Conservation (phyloP, 2,797 vertebrate genomes). For the Allobates femoralis region DNA sequence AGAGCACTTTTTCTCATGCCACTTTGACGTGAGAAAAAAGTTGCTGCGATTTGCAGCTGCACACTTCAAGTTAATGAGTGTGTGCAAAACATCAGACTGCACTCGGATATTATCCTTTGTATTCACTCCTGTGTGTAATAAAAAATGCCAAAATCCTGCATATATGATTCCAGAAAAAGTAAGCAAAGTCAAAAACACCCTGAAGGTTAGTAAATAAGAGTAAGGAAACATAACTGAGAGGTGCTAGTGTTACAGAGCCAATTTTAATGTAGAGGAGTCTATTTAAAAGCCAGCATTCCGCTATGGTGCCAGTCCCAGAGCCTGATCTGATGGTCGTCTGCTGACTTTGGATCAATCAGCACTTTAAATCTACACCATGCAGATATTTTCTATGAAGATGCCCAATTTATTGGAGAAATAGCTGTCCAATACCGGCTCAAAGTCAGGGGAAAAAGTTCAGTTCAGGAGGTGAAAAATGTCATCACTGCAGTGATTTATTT, state of each 20-base stretch:
- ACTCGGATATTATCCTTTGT: too few species aligned
- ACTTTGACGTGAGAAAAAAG: too few species aligned
- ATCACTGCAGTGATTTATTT: constrained; percentile 45
- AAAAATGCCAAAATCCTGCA: not conserved
- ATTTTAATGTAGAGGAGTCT: constrained; percentile 51
- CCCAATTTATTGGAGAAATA: not conserved
- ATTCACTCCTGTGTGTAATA: not conserved
- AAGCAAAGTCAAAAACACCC: constrained; percentile 1
- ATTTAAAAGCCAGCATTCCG: constrained; percentile 59
- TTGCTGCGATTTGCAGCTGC: too few species aligned
- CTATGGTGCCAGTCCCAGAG: constrained; percentile 51
- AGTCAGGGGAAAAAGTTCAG: not conserved
- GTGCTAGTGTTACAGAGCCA: constrained; percentile 57
- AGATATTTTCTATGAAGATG: not conserved
- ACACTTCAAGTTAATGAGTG: too few species aligned
- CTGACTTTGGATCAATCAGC: constrained; percentile 17
- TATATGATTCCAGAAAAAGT: not conserved
- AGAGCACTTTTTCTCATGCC: too few species aligned
- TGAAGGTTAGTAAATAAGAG: constrained; percentile 41
- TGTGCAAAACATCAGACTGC: too few species aligned
- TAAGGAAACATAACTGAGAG: constrained; percentile 47
- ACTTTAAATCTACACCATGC: constrained; percentile 19
- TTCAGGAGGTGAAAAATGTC: not conserved
- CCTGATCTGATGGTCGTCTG: constrained; percentile 45
- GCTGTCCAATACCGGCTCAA: not conserved